These are phyloP conservation scores for Scytalopus superciliaris DNA, from an alignment of 2,113 vertebrate species.

Conservation along the genomic window DNA sequence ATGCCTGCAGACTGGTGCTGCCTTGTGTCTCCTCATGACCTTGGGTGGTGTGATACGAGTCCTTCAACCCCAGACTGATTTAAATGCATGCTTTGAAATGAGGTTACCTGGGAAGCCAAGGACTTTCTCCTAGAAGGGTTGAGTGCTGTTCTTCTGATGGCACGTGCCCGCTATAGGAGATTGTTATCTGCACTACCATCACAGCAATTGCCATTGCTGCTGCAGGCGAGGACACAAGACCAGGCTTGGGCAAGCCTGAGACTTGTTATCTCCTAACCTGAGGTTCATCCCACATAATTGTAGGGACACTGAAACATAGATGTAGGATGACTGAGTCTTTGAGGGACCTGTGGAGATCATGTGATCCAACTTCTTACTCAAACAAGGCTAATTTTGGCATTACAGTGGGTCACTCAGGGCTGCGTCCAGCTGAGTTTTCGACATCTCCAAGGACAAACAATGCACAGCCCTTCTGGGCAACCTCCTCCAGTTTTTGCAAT, in stretches of 20 bases:
- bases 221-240: rapidly evolving
- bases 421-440: background rate
- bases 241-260: background rate
- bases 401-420: background rate
- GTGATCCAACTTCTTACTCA: background rate
- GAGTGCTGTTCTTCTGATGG: background rate
- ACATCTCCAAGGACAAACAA: background rate
- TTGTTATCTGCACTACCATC: rapidly evolving
- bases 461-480: background rate
- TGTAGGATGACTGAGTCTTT: background rate
- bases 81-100: background rate
- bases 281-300: background rate
- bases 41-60: background rate
- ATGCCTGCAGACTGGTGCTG: rapidly evolving
- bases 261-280: background rate
- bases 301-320: background rate
- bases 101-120: background rate
- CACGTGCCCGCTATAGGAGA: rapidly evolving
- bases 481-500: background rate
- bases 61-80: background rate
- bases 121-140: background rate
- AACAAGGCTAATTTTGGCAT: background rate
- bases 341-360: background rate
- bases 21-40: background rate
- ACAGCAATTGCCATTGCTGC: background rate